Percentiles rank a stretch among this genome's conserved stretches.
phyloP scores from a whole-genome alignment of 2,797 vertebrate species.

The Bufotes viridis region DNA sequence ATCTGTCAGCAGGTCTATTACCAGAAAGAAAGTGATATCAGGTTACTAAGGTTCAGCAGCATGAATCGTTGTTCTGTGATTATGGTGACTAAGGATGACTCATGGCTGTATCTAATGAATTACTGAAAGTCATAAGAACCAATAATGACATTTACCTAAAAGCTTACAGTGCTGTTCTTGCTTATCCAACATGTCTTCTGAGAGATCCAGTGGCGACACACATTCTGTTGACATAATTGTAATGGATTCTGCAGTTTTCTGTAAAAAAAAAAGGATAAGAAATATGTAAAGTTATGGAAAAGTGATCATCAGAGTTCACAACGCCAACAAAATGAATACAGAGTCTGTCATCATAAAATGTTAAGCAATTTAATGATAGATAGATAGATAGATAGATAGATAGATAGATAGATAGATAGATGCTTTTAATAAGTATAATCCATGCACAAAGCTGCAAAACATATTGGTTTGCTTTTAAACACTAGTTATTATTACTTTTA shows the following conservation, averaged over 20 bases:
- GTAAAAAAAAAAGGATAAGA: neutral
- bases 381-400: neutral
- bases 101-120: constrained; percentile 49
- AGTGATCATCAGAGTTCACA: neutral
- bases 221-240: constrained; percentile 79
- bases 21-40: constrained; percentile 71
- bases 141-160: constrained; percentile 73
- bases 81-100: constrained; percentile 50
- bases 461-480: neutral
- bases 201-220: constrained; percentile 77
- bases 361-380: neutral
- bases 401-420: neutral
- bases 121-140: constrained; percentile 50
- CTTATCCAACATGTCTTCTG: constrained; percentile 78
- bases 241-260: constrained; percentile 37
- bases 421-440: too few species aligned
- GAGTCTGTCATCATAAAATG: neutral
- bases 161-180: constrained; percentile 72
- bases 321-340: neutral
- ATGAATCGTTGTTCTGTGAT: constrained; percentile 61
- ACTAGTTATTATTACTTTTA: neutral
- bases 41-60: constrained; percentile 68
- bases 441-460: neutral
- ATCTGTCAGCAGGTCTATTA: constrained; percentile 72
- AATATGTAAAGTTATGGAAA: neutral